Percentiles rank a stretch among this genome's conserved stretches.
Evolutionary conservation across 2,113 vertebrate genomes (phyloP).

Genomic region (Entomyzon cyanotis): DNA sequence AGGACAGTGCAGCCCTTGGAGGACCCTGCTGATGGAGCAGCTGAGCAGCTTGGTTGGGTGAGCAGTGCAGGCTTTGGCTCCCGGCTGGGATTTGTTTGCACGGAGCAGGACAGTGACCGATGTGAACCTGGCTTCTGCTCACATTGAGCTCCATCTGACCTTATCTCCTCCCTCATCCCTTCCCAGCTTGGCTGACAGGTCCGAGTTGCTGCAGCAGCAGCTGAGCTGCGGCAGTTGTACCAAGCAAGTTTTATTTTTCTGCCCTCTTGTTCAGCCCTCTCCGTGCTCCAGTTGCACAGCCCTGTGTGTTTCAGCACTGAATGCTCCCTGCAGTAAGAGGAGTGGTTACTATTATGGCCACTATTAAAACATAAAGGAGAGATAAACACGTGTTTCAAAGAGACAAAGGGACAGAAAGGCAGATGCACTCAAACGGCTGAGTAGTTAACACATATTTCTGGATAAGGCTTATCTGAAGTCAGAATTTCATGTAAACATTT

Average conservation of each 20-base stretch:
- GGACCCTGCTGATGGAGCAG: neutral
- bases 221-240: neutral
- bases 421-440: neutral
- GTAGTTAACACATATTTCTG: neutral
- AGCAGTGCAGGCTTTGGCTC: fast-evolving
- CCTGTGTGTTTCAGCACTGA: neutral
- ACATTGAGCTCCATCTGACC: neutral
- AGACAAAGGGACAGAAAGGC: neutral
- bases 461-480: slow-evolving; percentile 2
- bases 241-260: neutral
- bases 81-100: neutral
- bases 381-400: neutral
- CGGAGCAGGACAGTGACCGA: neutral
- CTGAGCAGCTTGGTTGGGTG: neutral
- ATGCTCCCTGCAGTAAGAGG: neutral
- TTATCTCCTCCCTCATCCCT: neutral
- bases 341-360: neutral
- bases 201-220: neutral
- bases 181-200: neutral
- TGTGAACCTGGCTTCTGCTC: neutral
- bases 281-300: neutral
- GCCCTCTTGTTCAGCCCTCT: neutral
- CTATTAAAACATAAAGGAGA: slow-evolving; percentile 17
- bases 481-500: neutral
- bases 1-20: neutral